Base-by-base conservation (phyloP, 2,113 vertebrate genomes). In the Prietella phreatophila region DNA sequence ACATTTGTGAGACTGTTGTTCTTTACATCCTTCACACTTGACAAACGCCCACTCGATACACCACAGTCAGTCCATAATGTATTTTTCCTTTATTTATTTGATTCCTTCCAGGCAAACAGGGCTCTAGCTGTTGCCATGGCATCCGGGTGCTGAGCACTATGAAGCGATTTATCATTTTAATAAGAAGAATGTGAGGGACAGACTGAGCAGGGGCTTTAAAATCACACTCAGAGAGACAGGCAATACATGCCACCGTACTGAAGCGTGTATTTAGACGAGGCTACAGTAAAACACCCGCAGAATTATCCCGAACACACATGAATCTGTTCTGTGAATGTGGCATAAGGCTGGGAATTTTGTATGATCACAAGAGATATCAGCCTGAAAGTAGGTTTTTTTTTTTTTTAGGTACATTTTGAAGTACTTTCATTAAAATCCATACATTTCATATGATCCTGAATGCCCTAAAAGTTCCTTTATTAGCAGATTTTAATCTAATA, bases 141-240 rank as follows among this genome's bases (percentile, higher is more conserved):
- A 89, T 93, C 92, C 67, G 83, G 71, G 73, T 69, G 76, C 87
- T 89, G 88, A 86, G 87, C 88, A 88, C 87, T 88, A 89, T 76
- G 83, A 88, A 91, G 90, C 88, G 89, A 89, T 92, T 92, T 88
- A 92, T 93, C 91, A 92, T 92, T 91, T 91, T 92, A 92, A 92
- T 90, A 76, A 89, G 84, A 85, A 87, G 79, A 69, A 71, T 65
- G 84, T 71, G 60, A 86, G 75, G 76, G 84, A 88, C 80, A 76
- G 75, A 2, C 19, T 11, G 82, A 86, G 83, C 55, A 22, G 63
- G 82, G 42, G 67, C 30, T 87, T 82, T 73, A 19, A 69, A 36
- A 83, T 86, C 33, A 73, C 73, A 81, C 79, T 80, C 80, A 65
- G 42, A 85, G 19, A 85, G 56, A 82, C 86, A 60, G 56, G 27